A percentile compares a stretch with the other conserved stretches of the same genome.
phyloP scores from a whole-genome alignment of 2,888 invertebrate species.

The Macrophya alboannulata region DNA sequence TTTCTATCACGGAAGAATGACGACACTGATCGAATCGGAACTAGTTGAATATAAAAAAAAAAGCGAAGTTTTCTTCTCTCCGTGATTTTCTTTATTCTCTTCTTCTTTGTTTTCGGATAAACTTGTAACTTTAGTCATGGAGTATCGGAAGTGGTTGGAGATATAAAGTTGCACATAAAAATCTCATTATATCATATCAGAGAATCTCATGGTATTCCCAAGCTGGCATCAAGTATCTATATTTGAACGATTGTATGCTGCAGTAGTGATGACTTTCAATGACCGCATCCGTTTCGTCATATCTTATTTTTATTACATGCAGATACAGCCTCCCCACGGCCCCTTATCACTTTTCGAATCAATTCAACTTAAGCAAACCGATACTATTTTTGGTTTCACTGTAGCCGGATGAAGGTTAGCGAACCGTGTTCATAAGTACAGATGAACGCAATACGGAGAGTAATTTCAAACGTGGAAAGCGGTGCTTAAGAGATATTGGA shows the following conservation, averaged over 20 bases:
- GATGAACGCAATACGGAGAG: not conserved
- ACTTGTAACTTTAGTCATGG: not conserved
- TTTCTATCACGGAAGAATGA: not conserved
- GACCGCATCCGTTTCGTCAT: conserved; percentile 17
- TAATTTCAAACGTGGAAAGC: conserved; percentile 33
- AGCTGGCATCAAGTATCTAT: not conserved
- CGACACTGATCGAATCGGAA: conserved; percentile 5
- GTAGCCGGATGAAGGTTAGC: not conserved
- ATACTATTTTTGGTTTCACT: not conserved
- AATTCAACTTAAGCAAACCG: not conserved
- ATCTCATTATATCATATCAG: not conserved
- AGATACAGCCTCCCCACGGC: not conserved
- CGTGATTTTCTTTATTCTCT: not conserved
- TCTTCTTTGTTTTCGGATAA: not conserved
- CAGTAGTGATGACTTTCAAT: not conserved
- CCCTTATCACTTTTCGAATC: not conserved
- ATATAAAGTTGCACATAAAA: not conserved
- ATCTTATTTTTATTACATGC: not conserved
- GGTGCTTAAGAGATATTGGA: conserved; percentile 43
- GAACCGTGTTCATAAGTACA: not conserved
- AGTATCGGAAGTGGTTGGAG: not conserved
- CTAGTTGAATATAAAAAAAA: not conserved
- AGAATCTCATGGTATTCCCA: not conserved
- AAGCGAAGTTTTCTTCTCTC: not conserved
- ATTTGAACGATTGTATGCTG: not conserved